These are phyloP conservation scores for Plebejus anna DNA, from an alignment of 2,888 invertebrate species.

Conservation along the genomic window DNA sequence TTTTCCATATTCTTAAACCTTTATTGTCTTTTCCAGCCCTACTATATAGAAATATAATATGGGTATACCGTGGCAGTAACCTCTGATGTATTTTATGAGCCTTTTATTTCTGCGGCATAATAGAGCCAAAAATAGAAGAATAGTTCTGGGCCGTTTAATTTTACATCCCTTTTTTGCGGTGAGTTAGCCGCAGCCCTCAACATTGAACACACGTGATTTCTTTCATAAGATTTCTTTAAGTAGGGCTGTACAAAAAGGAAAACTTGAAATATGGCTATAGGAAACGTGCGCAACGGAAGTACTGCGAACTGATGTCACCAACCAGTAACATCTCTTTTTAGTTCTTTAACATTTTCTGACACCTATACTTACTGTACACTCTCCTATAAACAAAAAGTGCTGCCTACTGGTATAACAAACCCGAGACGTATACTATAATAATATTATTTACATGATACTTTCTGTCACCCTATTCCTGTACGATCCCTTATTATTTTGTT, in stretches of 20 bases:
- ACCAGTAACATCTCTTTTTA: not conserved
- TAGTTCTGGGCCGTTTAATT: constrained; percentile 19
- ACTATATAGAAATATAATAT: not conserved
- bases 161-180: constrained; percentile 16
- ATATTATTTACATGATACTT: not conserved
- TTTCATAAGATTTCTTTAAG: not conserved
- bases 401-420: too few species aligned
- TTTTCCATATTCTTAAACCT: too few species aligned
- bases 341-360: too few species aligned
- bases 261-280: not conserved
- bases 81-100: not conserved
- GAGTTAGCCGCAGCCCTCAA: not conserved
- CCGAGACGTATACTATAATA: too few species aligned
- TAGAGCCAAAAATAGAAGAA: constrained; percentile 17
- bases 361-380: too few species aligned
- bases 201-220: not conserved
- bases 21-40: not conserved
- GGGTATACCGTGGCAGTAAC: not conserved
- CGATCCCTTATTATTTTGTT: too few species aligned
- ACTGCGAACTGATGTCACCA: not conserved
- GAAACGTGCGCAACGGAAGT: not conserved
- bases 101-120: constrained; percentile 3
- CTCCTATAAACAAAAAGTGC: too few species aligned
- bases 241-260: not conserved
- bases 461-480: too few species aligned